phyloP scores from a whole-genome alignment of 1,140 invertebrate species.

The Rhopalosiphum padi region DNA sequence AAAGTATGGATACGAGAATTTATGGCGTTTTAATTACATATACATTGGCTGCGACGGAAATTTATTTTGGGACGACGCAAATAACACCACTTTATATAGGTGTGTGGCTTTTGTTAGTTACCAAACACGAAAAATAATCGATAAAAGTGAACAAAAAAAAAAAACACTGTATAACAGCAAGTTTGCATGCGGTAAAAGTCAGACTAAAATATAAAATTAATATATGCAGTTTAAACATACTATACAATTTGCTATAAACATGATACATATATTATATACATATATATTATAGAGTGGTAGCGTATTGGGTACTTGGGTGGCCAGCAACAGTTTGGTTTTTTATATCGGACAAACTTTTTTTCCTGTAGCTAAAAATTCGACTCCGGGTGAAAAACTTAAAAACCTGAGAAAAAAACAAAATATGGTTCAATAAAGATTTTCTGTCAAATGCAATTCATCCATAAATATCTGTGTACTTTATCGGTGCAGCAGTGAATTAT shows the following conservation, averaged over 20 bases:
- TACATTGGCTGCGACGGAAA: not conserved
- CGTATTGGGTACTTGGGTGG: not conserved
- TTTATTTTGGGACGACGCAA: not conserved
- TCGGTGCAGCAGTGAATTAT: not conserved
- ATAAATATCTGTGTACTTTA: slow-evolving; percentile 17
- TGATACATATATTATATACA: not conserved
- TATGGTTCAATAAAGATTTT: slow-evolving; percentile 51
- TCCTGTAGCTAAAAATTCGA: not conserved
- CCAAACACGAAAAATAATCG: slow-evolving; percentile 12
- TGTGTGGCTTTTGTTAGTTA: not conserved
- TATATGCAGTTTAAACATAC: not conserved
- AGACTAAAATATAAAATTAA: not conserved
- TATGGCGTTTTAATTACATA: not conserved
- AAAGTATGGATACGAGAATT: not conserved
- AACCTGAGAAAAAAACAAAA: not conserved
- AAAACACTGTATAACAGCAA: not conserved
- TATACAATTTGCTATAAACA: not conserved
- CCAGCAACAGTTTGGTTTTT: slow-evolving; percentile 49
- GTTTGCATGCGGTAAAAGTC: not conserved
- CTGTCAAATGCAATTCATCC: slow-evolving; percentile 45
- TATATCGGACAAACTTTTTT: not conserved
- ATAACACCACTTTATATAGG: not conserved
- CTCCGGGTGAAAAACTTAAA: not conserved
- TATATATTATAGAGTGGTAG: not conserved
- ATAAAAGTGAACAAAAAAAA: not conserved